A percentile compares a stretch with the other conserved stretches of the same genome.
These are phyloP conservation scores for Melinaea marsaeus DNA, from an alignment of 2,888 invertebrate genomes.

Conservation along the genomic window DNA sequence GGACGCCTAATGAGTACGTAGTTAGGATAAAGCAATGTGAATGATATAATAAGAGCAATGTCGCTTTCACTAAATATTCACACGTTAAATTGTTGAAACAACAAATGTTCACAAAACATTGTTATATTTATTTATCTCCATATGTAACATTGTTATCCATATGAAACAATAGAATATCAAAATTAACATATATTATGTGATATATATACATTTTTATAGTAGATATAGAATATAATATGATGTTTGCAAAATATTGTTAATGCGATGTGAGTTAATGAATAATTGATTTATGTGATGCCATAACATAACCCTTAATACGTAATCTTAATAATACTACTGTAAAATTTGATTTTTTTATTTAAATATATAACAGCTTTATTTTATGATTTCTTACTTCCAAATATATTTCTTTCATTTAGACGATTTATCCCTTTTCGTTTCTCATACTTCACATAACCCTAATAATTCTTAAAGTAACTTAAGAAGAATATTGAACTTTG, in stretches of 20 bases:
- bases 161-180: slow-evolving; percentile 30
- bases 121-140: slow-evolving; percentile 4
- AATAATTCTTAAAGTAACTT: slow-evolving; percentile 9
- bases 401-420: not conserved
- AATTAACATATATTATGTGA: slow-evolving; percentile 63
- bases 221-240: slow-evolving; percentile 56
- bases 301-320: not conserved
- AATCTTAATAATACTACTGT: not conserved
- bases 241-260: slow-evolving; percentile 66
- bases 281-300: slow-evolving; percentile 19
- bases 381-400: not conserved
- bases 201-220: slow-evolving; percentile 75
- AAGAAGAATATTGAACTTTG: not conserved
- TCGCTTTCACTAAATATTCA: slow-evolving; percentile 7
- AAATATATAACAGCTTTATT: not conserved
- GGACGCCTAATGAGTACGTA: slow-evolving; percentile 26
- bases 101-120: not conserved
- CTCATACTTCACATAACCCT: not conserved
- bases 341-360: not conserved
- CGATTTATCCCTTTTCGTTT: not conserved
- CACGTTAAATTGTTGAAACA: slow-evolving; percentile 4
- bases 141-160: slow-evolving; percentile 10
- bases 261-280: slow-evolving; percentile 45
- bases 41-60: slow-evolving; percentile 12
- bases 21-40: slow-evolving; percentile 17